Evolutionary conservation across 1,140 invertebrate species (phyloP), one percentile per base, ranked within the genome.

Genomic region (Drosophila bocqueti): DNA sequence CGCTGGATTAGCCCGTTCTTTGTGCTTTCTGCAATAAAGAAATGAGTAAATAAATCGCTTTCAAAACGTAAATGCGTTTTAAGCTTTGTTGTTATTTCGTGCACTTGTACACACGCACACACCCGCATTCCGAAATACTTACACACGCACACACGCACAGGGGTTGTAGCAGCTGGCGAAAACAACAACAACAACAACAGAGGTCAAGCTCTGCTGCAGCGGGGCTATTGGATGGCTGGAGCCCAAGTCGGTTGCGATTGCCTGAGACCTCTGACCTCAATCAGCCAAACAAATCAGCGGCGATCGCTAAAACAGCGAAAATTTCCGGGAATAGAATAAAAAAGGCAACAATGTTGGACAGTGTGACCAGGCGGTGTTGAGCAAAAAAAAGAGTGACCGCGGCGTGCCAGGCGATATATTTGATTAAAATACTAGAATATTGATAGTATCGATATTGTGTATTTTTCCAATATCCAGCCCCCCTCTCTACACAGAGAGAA

Each of bases 31-130:
- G 59, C 42, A 45, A 66, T 63, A 45, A 26, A 45, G 40, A 45
- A 43, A 43, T 63, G 21, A 4, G 68, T 57, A 66, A 63, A 65
- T 76, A 74, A 74, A 74, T 69, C 63, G 43, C 65, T 34, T 63
- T 63, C 63, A 60, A 78, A 61, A 78, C 67, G 64, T 68, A 77
- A 78, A 78, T 78, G 75, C 75, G 75, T 78, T 78, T 77, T 77
- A 78, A 65, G 57, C 74, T 74, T 76, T 78, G 75, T 78, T 78
- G 64, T 78, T 78, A 76, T 78, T 76, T 58, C 68, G 42, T 67
- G 54, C 24, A 61, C 71, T 50, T 50, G 66, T 50, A 50, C 55
- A 47, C 46, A 38, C 49, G 24, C 31, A 38, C 46, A 73, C 68
- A 52, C 43, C 38, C 43, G 57, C 45, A 49, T 61, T 47, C 71